Percentiles rank a stretch among this genome's conserved stretches.
phyloP scores from a whole-genome alignment of 2,113 vertebrate species.

The Turnix velox region DNA sequence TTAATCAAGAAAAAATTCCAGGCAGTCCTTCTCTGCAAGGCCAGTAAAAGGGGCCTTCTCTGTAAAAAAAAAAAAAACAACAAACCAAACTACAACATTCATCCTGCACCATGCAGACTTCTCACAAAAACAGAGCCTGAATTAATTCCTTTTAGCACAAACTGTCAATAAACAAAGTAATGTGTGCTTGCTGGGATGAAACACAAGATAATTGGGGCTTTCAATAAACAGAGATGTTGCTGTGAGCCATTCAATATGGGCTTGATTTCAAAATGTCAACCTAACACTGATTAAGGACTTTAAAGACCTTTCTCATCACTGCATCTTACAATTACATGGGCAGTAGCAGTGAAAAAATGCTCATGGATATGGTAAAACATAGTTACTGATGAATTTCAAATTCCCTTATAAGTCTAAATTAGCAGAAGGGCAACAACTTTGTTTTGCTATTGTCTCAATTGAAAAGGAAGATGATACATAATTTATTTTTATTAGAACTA shows the following conservation, averaged over 20 bases:
- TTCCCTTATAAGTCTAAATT: not conserved
- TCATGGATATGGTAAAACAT: not conserved
- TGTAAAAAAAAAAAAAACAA: too few relatives aligned
- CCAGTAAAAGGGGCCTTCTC: not conserved
- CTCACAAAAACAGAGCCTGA: not conserved
- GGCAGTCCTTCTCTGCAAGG: not conserved
- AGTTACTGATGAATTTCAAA: not conserved
- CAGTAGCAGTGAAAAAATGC: not conserved
- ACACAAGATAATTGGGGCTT: not conserved
- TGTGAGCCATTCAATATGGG: not conserved
- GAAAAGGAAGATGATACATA: not conserved
- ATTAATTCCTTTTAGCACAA: not conserved
- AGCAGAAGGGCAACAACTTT: not conserved
- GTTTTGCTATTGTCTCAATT: slow-evolving; percentile 20
- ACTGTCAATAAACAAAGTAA: not conserved
- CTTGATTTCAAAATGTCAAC: not conserved
- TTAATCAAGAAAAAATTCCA: not conserved
- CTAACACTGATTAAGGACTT: not conserved
- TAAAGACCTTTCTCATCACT: not conserved
- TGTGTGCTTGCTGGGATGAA: not conserved
- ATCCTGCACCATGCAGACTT: not conserved
- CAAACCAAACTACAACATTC: too few relatives aligned
- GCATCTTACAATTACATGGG: not conserved
- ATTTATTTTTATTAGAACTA: not conserved
- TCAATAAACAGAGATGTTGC: not conserved